Base-by-base conservation (phyloP, 2,797 vertebrate species). In the Danio aesculapii region DNA sequence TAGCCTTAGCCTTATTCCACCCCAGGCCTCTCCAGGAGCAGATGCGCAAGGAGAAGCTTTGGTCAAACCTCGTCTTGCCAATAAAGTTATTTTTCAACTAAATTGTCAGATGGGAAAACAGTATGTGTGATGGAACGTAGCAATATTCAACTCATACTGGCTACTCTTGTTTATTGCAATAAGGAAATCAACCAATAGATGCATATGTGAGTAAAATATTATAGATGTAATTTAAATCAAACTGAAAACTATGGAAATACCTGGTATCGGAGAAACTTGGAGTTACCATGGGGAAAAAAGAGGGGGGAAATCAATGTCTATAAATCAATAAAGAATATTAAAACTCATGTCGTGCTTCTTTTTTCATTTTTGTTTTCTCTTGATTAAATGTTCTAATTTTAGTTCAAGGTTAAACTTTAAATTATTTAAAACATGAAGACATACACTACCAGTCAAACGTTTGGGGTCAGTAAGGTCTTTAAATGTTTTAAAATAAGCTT, bases 121-220 rank as follows among this genome's bases (percentile, higher is more conserved):
- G 90, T 94, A 92, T 93, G 90, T 94, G 90, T 92, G 93, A 91
- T 88, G 75, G 93, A 93, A 69, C 90, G 92, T 94, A 95, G 94
- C 94, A 95, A 95, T 95, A 95, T 92, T 92, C 88, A 92, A 92
- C 91, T 92, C 94, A 93, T 94, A 92, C 92, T 91, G 94, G 93
- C 92, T 94, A 93, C 92, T 94, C 92, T 93, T 92, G 93, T 95
- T 95, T 94, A 93, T 94, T 94, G 94, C 94, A 95, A 95, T 95
- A 95, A 95, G 90, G 93, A 93, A 92, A 94, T 89, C 84, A 93
- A 93, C 90, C 88, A 92, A 94, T 93, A 94, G 90, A 93, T 92
- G 91, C 93, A 91, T 94, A 94, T 92, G 92, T 94, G 92, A 94
- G 90, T 93, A 89, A 91, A 94, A 93, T 91, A 92, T 90, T 91